Base-by-base conservation (phyloP, 2,888 invertebrate species). In the Lochmaea crataegi region DNA sequence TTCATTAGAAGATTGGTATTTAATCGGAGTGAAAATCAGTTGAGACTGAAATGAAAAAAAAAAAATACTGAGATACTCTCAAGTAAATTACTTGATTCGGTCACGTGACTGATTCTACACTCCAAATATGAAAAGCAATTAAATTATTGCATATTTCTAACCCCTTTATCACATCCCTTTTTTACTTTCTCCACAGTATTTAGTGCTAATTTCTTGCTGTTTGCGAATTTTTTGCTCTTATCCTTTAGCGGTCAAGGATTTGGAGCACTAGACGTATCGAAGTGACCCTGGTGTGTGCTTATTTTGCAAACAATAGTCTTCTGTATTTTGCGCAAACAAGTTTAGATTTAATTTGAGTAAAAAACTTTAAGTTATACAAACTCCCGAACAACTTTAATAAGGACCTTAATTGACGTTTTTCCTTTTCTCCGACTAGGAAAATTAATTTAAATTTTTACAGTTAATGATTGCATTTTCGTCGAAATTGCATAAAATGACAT, bases 1-100 rank as follows among this genome's bases (percentile, higher is more conserved):
- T 72, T 72, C 72, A 72, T 72, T 72, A 72, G 58, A 58, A 65
- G 72, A 68, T 68, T 68, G 72, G 65, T 42, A 60, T 72, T 68
- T 68, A 72, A 68, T 68, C 65, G 68, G 57, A 68, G 64, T 70
- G 64, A 56, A 69, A 70, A 70, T 70, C 64, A 65, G 53, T 70
- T 57, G 41, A 32, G 51, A 26, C 26, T 6, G 48, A 26, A 51
- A 64, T 32, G 6, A 32, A 65, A 65, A 22, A 45, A 63, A 63
- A 45, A 45, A 45, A 45, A 14, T 2, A 2, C 10, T 42, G n/a
- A 22, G 22, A 22, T n/a, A n/a, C n/a, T n/a, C n/a, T n/a, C n/a
- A n/a, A n/a, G n/a, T n/a, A n/a, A n/a, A n/a, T n/a, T n/a, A n/a
- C n/a, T n/a, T n/a, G n/a, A n/a, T n/a, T n/a, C n/a, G n/a, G n/a